These are phyloP conservation scores for Anastatus disparis DNA, from an alignment of 1,140 invertebrate genomes.

Conservation along the genomic window DNA sequence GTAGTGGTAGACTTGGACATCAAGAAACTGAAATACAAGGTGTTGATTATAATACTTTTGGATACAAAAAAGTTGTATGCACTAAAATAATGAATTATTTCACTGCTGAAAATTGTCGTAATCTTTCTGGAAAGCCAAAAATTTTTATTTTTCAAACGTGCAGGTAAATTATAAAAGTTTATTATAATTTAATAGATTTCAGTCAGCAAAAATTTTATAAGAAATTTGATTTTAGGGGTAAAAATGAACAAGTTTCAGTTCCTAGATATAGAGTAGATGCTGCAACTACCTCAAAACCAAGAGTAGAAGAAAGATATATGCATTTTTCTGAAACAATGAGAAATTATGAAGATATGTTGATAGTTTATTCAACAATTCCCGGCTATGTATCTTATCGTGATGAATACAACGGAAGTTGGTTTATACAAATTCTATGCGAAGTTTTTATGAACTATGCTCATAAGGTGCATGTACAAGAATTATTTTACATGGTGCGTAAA, in stretches of 20 bases:
- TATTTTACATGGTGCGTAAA: constrained; percentile 72
- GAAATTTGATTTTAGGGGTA: constrained; percentile 35
- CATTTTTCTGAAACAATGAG: constrained; percentile 46
- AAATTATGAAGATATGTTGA: constrained; percentile 73
- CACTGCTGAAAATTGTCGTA: constrained; percentile 69
- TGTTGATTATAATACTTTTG: constrained; percentile 43
- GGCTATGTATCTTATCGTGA: constrained; percentile 76
- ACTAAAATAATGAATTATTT: constrained; percentile 71
- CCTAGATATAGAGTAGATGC: constrained; percentile 31
- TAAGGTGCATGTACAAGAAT: constrained; percentile 72
- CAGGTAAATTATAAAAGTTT: constrained; percentile 61
- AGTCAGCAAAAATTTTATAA: neutral
- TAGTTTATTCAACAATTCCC: constrained; percentile 75
- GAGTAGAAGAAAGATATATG: constrained; percentile 14
- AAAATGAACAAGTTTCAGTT: constrained; percentile 35
- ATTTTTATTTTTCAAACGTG: constrained; percentile 83
- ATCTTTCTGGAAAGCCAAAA: constrained; percentile 72
- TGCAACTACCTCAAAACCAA: constrained; percentile 6
- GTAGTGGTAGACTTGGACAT: constrained; percentile 50
- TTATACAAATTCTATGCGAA: constrained; percentile 79
- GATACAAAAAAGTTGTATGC: constrained; percentile 49
- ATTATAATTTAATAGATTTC: neutral
- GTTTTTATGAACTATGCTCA: constrained; percentile 77
- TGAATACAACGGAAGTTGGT: constrained; percentile 75
- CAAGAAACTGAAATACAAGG: constrained; percentile 57